Conservation (phyloP, 2,888 invertebrate genomes). For the Megaustenia siamemsis region DNA sequence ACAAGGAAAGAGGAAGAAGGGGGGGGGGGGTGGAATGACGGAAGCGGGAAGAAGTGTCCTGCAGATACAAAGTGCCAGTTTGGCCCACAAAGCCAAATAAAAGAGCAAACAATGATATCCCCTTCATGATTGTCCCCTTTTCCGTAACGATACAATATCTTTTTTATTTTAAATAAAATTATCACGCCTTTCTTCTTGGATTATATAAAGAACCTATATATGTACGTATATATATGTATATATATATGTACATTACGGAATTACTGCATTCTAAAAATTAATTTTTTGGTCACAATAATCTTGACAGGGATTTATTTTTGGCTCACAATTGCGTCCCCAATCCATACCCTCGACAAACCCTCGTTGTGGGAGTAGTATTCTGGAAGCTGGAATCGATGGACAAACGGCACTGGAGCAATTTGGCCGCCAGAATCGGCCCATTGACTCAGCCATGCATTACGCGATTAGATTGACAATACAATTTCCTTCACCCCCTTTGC, state of each 20-base stretch:
- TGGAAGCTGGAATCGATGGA: constrained; percentile 31
- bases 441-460: constrained; percentile 54
- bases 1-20: constrained; percentile 3
- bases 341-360: neutral
- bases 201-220: too few relatives aligned
- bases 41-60: neutral
- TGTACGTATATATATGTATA: too few relatives aligned
- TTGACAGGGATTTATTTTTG: constrained; percentile 19
- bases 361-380: constrained; percentile 25
- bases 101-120: neutral
- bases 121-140: too few relatives aligned
- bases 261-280: too few relatives aligned
- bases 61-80: neutral
- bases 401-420: constrained; percentile 47
- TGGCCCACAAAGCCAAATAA: constrained; percentile 13
- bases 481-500: constrained; percentile 48
- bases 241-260: too few relatives aligned
- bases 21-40: too few relatives aligned
- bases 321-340: too few relatives aligned
- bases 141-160: too few relatives aligned
- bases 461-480: constrained; percentile 54
- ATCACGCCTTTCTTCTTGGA: too few relatives aligned
- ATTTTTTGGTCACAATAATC: neutral
- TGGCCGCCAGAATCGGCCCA: constrained; percentile 49
- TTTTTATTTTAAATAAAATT: too few relatives aligned